Evolutionary conservation across 2,797 vertebrate species (phyloP).

Genomic region (Diplodus puntazzo): DNA sequence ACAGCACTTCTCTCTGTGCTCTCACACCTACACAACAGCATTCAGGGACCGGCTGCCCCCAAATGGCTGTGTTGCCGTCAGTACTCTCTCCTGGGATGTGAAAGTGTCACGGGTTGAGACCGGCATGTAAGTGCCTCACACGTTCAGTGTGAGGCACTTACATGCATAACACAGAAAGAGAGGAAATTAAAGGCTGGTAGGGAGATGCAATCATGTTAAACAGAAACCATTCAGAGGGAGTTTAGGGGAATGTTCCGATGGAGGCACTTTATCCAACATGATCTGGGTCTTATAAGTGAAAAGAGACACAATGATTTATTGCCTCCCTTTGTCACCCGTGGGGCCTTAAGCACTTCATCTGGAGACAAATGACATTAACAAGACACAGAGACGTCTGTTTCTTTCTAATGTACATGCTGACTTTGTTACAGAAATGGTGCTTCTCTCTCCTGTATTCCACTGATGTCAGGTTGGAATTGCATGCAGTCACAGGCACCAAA

Average conservation of each 20-base stretch:
- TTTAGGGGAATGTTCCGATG: constrained; percentile 27
- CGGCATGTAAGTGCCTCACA: constrained; percentile 29
- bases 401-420: constrained; percentile 11
- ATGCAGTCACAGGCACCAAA: constrained; percentile 39
- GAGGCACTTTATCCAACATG: constrained; percentile 32
- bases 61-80: constrained; percentile 55
- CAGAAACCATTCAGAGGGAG: constrained; percentile 32
- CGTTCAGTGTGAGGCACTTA: constrained; percentile 34
- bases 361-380: constrained; percentile 57
- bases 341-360: constrained; percentile 38
- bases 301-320: constrained; percentile 54
- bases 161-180: neutral
- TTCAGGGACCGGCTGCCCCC: constrained; percentile 47
- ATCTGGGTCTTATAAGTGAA: constrained; percentile 24
- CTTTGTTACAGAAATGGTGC: constrained; percentile 24
- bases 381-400: constrained; percentile 33
- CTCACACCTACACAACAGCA: constrained; percentile 28
- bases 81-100: constrained; percentile 57
- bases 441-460: constrained; percentile 33
- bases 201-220: constrained; percentile 28
- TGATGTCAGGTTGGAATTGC: constrained; percentile 50
- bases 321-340: constrained; percentile 39
- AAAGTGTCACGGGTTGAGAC: constrained; percentile 48
- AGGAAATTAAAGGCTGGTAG: constrained; percentile 15
- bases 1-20: constrained; percentile 41